Evolutionary conservation across 2,888 invertebrate species (phyloP).

Genomic region (Danaus chrysippus): DNA sequence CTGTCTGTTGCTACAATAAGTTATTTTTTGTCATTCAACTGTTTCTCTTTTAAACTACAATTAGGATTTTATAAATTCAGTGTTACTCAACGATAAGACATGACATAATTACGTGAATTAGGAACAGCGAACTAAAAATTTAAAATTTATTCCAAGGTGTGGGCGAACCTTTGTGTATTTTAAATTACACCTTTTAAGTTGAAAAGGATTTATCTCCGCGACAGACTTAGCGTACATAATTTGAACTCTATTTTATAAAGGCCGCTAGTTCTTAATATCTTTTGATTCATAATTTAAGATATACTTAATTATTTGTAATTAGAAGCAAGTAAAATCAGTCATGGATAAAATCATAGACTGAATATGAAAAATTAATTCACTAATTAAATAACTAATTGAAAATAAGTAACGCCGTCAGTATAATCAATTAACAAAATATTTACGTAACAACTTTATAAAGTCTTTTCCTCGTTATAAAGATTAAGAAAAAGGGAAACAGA

Average conservation of each 20-base stretch:
- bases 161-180: constrained; percentile 3
- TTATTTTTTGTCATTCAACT: no score
- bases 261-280: background rate
- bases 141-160: background rate
- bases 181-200: background rate
- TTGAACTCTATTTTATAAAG: background rate
- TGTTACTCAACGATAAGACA: no score
- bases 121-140: no score
- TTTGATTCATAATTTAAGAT: constrained; percentile 4
- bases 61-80: no score
- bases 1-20: no score
- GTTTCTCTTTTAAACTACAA: no score
- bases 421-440: background rate
- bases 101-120: no score
- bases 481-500: background rate
- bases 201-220: background rate
- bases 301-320: background rate
- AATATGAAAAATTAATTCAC: no score
- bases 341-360: no score
- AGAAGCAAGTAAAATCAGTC: no score
- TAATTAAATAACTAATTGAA: no score
- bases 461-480: constrained; percentile 2
- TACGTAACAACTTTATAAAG: constrained; percentile 2
- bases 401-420: no score
- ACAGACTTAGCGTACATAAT: background rate